Percentiles rank a stretch among this genome's conserved stretches.
Conservation (phyloP, 1,140 invertebrate species). For the Panagrolaimus sp. region DNA sequence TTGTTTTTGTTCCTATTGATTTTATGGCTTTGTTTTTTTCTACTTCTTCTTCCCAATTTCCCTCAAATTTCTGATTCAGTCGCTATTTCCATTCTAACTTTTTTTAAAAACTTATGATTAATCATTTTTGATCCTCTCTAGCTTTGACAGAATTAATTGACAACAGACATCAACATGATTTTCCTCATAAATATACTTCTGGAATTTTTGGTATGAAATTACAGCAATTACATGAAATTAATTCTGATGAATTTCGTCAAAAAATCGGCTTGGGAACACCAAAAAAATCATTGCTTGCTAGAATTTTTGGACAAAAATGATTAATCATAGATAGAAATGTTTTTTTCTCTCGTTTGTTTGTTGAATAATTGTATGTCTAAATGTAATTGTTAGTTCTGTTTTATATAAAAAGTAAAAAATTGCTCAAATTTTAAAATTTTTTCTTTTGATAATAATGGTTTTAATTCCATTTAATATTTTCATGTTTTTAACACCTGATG, state of each 20-base stretch:
- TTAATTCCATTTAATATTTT: background rate
- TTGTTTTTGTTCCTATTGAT: background rate
- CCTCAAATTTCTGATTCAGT: background rate
- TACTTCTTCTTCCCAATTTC: background rate
- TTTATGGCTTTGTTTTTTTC: background rate
- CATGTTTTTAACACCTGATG: too few species aligned
- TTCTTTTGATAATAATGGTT: background rate
- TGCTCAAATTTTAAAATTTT: background rate
- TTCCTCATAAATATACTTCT: conserved; percentile 24
- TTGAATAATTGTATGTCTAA: background rate
- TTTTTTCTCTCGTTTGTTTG: background rate
- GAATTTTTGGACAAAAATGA: background rate
- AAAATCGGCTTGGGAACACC: conserved; percentile 15
- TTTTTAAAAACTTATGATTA: background rate
- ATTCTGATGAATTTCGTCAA: conserved; percentile 18
- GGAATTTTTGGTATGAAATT: conserved; percentile 22
- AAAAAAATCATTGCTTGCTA: conserved; percentile 17
- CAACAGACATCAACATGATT: conserved; percentile 22
- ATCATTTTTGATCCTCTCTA: background rate
- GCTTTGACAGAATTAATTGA: conserved; percentile 18
- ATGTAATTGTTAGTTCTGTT: too few species aligned
- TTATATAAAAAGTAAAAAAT: too few species aligned
- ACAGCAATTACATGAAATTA: conserved; percentile 20
- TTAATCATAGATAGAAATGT: background rate
- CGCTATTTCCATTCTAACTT: background rate